Evolutionary conservation across 2,888 invertebrate genomes (phyloP), one percentile per base, ranked within the genome.

Genomic region (Chalcis sispes): DNA sequence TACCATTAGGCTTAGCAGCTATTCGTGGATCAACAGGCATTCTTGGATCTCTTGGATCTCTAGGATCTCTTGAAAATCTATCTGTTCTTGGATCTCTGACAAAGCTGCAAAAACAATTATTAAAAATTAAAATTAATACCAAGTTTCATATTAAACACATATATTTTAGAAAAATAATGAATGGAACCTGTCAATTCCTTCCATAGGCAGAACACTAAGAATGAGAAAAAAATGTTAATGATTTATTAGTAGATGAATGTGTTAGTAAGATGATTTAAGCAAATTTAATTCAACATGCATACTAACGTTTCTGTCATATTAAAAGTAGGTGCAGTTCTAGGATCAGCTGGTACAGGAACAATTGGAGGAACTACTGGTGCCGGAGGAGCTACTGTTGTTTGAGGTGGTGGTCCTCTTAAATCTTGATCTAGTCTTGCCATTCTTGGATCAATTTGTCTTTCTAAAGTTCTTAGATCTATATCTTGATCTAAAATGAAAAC

Each of bases 371-470:
- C 76, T 61, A 79, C 69, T 7, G 83, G 81, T 13, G 83, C 80
- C 15, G 80, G 74, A 18, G 83, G 81, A 23, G 80, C 81, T 20
- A 76, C 81, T 13, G 83, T 80, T 18, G 84, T 81, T 32, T 84
- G 76, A 70, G 86, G 83, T 76, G 85, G 80, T 52, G 92, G 90
- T 65, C 92, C 91, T 79, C 96, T 91, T 92, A 95, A 93, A 88
- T 96, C 96, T 88, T 95, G 95, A 89, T 96, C 96, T 87, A 93
- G 89, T 75, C 89, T 85, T 15, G 86, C 84, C 74, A 91, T 82
- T 79, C 91, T 87, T 18, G 91, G 91, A 85, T 91, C 91, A 62
- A 90, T 85, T 81, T 89, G 80, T 59, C 88, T 90, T 81, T 92
- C 92, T 80, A 92, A 67, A 56, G 91, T 90, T 40, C 92, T 88